A percentile compares a stretch with the other conserved stretches of the same genome.
phyloP scores from a whole-genome alignment of 1,140 invertebrate genomes.

The Monomorium pharaonis region DNA sequence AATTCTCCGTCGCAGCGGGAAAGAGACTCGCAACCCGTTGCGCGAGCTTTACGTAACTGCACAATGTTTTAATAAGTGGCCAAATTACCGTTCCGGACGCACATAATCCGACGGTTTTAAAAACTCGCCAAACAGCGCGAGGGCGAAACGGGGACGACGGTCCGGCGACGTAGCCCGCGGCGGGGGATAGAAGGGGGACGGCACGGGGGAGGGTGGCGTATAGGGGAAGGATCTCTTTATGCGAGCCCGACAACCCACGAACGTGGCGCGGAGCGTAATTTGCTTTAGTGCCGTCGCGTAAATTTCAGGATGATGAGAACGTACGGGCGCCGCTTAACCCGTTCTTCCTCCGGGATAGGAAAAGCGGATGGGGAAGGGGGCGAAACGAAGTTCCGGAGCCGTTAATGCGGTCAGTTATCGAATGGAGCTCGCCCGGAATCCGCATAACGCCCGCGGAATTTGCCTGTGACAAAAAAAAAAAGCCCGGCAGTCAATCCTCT shows the following conservation, averaged over 20 bases:
- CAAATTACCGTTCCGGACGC: conserved; percentile 56
- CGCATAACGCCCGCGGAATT: conserved; percentile 38
- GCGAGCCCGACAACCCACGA: conserved; percentile 25
- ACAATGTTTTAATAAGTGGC: conserved; percentile 57
- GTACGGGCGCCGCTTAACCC: conserved; percentile 67
- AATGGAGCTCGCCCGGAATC: conserved; percentile 51
- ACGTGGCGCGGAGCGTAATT: conserved; percentile 64
- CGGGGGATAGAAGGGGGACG: too few relatives aligned
- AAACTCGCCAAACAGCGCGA: conserved; percentile 40
- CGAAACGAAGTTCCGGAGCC: conserved; percentile 38
- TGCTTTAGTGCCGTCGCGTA: conserved; percentile 68
- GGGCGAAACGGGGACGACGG: not conserved
- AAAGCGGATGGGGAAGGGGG: not conserved
- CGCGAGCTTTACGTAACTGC: conserved; percentile 1
- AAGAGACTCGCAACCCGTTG: not conserved
- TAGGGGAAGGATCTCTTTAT: conserved; percentile 50
- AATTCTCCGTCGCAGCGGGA: conserved; percentile 14
- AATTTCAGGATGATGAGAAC: conserved; percentile 71
- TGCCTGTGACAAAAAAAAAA: conserved; percentile 20
- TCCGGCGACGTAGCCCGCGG: conserved; percentile 30
- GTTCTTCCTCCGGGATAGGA: not conserved
- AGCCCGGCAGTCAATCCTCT: conserved; percentile 53
- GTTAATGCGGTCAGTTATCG: conserved; percentile 64
- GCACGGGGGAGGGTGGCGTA: not conserved
- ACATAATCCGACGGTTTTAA: conserved; percentile 58